Percentiles rank a stretch among this genome's conserved stretches.
These are phyloP conservation scores for Melanaphis sacchari DNA, from an alignment of 1,140 invertebrate genomes.

Conservation along the genomic window DNA sequence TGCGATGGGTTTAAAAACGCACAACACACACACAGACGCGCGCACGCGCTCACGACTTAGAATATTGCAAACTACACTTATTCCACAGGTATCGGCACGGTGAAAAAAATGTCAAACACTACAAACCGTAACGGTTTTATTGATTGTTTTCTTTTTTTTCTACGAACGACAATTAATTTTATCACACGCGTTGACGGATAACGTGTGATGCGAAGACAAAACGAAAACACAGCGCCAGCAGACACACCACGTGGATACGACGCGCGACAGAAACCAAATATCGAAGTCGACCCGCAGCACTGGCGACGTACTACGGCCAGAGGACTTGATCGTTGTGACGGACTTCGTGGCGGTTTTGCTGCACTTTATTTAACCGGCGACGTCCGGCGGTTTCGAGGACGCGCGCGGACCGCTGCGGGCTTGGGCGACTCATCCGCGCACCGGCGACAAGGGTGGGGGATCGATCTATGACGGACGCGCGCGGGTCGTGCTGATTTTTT, in stretches of 20 bases:
- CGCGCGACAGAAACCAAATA: not conserved
- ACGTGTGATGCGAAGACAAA: not conserved
- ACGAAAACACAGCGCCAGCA: not conserved
- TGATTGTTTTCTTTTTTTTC: not conserved
- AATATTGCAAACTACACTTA: not conserved
- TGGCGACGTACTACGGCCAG: not conserved
- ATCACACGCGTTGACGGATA: not conserved
- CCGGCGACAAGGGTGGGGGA: not conserved
- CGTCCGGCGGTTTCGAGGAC: conserved; percentile 20
- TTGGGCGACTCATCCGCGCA: not conserved
- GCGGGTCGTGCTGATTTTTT: not conserved
- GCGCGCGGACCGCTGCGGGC: not conserved
- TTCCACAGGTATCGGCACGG: not conserved
- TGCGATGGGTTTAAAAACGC: not conserved
- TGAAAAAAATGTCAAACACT: not conserved
- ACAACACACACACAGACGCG: not conserved
- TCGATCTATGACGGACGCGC: not conserved
- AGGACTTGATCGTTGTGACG: conserved; percentile 37
- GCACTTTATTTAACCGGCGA: conserved; percentile 3
- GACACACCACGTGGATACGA: not conserved
- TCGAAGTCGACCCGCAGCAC: not conserved
- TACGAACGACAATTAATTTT: not conserved
- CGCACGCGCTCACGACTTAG: no score
- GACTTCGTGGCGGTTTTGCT: conserved; percentile 5
- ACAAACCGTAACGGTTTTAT: not conserved